These are phyloP conservation scores for Perccottus glenii DNA, from an alignment of 2,113 vertebrate species.

Conservation along the genomic window DNA sequence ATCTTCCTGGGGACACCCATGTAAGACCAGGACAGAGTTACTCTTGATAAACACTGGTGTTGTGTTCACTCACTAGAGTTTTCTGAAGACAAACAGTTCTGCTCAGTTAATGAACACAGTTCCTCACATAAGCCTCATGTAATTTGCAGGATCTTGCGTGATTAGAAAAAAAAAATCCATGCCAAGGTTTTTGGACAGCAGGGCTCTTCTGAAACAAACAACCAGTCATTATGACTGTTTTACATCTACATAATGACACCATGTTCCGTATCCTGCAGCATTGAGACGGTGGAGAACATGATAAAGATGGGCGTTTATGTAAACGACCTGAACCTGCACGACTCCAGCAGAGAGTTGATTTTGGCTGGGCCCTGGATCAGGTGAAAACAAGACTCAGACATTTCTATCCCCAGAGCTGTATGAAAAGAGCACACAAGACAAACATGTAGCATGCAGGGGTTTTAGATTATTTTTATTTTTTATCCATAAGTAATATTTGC, in stretches of 20 bases:
- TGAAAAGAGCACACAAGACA: too few relatives aligned
- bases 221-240: too few relatives aligned
- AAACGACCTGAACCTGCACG: slow-evolving; percentile 79
- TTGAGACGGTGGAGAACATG: slow-evolving; percentile 81
- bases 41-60: not conserved
- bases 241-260: not conserved
- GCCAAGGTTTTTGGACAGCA: too few relatives aligned
- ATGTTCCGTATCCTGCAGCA: slow-evolving; percentile 46
- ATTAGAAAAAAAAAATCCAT: too few relatives aligned
- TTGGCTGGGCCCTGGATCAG: slow-evolving; percentile 79
- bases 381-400: slow-evolving; percentile 33
- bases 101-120: too few relatives aligned
- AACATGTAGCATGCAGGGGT: too few relatives aligned
- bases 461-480: too few relatives aligned
- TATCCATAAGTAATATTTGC: too few relatives aligned
- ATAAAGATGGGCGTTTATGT: slow-evolving; percentile 82
- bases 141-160: too few relatives aligned
- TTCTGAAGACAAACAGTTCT: not conserved
- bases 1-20: slow-evolving; percentile 81
- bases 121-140: too few relatives aligned
- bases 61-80: not conserved
- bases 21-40: slow-evolving; percentile 58
- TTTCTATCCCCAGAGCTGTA: too few relatives aligned
- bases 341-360: slow-evolving; percentile 81
- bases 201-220: too few relatives aligned